Evolutionary conservation across 1,140 invertebrate species (phyloP).

Genomic region (Oreohelix idahoensis): DNA sequence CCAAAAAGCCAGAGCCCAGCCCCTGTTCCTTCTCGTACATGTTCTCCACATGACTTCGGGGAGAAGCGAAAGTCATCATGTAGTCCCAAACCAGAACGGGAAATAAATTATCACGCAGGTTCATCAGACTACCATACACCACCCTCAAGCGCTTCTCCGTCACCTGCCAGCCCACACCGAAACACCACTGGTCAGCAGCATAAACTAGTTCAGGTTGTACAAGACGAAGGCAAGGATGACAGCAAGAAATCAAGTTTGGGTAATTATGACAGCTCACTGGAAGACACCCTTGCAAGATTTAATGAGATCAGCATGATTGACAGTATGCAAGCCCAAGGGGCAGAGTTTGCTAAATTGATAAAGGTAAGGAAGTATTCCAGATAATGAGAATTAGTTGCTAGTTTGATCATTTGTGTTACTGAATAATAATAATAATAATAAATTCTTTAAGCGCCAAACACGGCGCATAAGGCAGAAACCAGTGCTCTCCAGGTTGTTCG

Average conservation of each 20-base stretch:
- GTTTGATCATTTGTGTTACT: no score
- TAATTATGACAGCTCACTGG: neutral
- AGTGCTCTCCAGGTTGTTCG: no score
- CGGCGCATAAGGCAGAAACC: no score
- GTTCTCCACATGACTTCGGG: neutral
- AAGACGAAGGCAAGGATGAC: neutral
- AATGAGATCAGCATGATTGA: conserved; percentile 24
- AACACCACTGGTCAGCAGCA: neutral
- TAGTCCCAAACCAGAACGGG: neutral
- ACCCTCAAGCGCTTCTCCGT: neutral
- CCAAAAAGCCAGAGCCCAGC: neutral
- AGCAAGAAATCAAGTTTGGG: neutral
- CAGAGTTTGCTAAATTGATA: conserved; percentile 10
- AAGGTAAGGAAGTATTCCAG: neutral
- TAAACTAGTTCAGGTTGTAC: neutral
- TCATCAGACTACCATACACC: neutral
- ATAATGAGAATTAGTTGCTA: no score
- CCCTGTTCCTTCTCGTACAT: neutral
- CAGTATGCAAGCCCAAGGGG: neutral
- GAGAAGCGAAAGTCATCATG: neutral
- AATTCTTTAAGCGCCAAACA: no score
- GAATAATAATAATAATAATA: no score
- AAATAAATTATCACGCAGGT: no score
- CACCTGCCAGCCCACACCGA: neutral
- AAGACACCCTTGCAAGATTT: conserved; percentile 4